Evolutionary conservation across 2,797 vertebrate genomes (phyloP), one percentile per base, ranked within the genome.

Genomic region (Coregonus ussuriensis): DNA sequence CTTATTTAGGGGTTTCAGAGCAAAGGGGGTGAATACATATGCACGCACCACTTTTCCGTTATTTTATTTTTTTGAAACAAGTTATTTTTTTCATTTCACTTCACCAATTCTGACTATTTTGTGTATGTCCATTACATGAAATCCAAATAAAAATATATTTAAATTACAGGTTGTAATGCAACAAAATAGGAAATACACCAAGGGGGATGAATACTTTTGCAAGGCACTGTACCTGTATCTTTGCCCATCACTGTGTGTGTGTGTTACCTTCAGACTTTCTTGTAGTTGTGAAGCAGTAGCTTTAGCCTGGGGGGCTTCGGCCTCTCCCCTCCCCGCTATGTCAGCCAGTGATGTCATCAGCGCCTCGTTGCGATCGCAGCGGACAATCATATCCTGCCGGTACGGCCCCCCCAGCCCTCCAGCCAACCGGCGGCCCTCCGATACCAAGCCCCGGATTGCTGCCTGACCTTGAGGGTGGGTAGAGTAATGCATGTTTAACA

Each of bases 361-460:
- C 79, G 94, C 97, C 67, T 99, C 98, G 3, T 97, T 97, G 1
- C 96, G 93, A 85, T 99, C 98, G 78, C 97, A 99, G 75, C 95
- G 97, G 21, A 95, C 97, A 52, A 96, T 90, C 93, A 99, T 94
- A 77, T 98, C 98, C 88, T 99, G 98, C 13, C 97, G 95, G 81
- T 98, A 98, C 0, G 97, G 97, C 1, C 96, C 98, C 89, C 97
- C 92, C 92, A 98, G 95, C 84, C 97, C 96, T 53, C 96, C 97
- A 31, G 96, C 98, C 82, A 99, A 88, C 41, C 98, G 94, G 77
- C 94, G 95, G 4, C 98, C 98, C 88, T 99, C 98, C 1, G 97
- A 97, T 33, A 99, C 96, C 91, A 99, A 95, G 3, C 96, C 97
- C 52, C 98, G 95, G 88, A 99, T 97, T n/a, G 98, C 98, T 70